A percentile compares a stretch with the other conserved stretches of the same genome.
Evolutionary conservation across 2,113 vertebrate species (phyloP).

Genomic region (Mandrillus leucophaeus): DNA sequence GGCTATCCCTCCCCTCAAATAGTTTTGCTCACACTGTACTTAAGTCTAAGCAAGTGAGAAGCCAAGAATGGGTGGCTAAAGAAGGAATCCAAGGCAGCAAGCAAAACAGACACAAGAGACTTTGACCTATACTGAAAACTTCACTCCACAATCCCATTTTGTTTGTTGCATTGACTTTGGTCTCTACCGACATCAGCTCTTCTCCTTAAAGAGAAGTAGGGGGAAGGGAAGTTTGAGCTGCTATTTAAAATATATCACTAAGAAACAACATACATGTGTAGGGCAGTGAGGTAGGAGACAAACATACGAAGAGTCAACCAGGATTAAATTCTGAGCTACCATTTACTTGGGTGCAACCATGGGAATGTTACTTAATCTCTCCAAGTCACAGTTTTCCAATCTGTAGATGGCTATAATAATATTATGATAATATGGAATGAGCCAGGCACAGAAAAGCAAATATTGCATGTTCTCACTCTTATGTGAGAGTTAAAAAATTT

Average conservation of each 20-base stretch:
- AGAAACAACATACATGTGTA: not conserved
- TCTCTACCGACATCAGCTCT: not conserved
- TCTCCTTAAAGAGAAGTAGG: not conserved
- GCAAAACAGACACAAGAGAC: not conserved
- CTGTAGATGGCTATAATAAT: not conserved
- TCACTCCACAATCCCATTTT: not conserved
- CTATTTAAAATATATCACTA: not conserved
- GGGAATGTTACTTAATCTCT: not conserved
- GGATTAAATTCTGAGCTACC: not conserved
- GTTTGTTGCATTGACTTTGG: not conserved
- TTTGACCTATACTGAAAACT: slow-evolving; percentile 19
- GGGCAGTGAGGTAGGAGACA: not conserved
- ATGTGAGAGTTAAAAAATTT: not conserved
- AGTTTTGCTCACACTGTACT: not conserved
- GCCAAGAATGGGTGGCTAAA: not conserved
- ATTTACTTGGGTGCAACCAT: not conserved
- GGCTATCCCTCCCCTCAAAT: not conserved
- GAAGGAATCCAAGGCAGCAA: not conserved
- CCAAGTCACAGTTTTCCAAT: not conserved
- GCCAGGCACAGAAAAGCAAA: not conserved
- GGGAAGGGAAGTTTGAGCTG: not conserved
- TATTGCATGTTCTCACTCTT: not conserved
- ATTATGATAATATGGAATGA: not conserved
- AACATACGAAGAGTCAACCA: not conserved
- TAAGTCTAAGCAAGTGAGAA: not conserved